A percentile compares a stretch with the other conserved stretches of the same genome.
These are phyloP conservation scores for Parauchenoglanis punctatus DNA, from an alignment of 2,797 vertebrate genomes.

Conservation along the genomic window DNA sequence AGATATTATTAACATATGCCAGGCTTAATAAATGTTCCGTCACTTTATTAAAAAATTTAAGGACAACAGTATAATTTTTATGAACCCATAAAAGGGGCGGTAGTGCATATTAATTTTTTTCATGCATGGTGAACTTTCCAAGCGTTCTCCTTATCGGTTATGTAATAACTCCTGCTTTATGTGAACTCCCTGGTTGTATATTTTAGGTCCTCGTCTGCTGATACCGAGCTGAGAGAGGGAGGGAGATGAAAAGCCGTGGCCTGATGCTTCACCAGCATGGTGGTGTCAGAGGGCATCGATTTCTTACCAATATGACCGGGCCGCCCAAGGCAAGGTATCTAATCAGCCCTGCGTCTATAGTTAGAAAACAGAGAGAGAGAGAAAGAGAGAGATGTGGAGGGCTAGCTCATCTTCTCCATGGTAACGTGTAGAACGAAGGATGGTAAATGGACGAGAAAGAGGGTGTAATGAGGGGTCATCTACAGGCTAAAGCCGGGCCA, in stretches of 20 bases:
- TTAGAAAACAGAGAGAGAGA: slow-evolving; percentile 19
- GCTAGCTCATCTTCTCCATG: slow-evolving; percentile 49
- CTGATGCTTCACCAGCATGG: slow-evolving; percentile 27
- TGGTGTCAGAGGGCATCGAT: slow-evolving; percentile 39
- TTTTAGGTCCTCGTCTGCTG: slow-evolving; percentile 50
- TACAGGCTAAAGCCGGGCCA: slow-evolving; percentile 55
- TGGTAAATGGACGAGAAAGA: slow-evolving; percentile 54
- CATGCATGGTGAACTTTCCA: slow-evolving; percentile 91
- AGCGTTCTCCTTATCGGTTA: slow-evolving; percentile 85
- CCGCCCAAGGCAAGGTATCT: slow-evolving; percentile 43
- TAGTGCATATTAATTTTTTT: slow-evolving; percentile 89
- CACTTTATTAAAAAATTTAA: slow-evolving; percentile 92
- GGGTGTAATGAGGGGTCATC: slow-evolving; percentile 57
- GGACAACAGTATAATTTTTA: slow-evolving; percentile 90
- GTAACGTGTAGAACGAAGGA: slow-evolving; percentile 50
- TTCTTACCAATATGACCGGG: slow-evolving; percentile 44
- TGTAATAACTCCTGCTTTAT: slow-evolving; percentile 89
- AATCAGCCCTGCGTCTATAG: slow-evolving; percentile 41
- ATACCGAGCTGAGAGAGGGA: not conserved
- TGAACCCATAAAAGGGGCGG: slow-evolving; percentile 92
- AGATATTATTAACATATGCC: slow-evolving; percentile 84
- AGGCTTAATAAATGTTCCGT: slow-evolving; percentile 91
- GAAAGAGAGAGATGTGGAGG: slow-evolving; percentile 16
- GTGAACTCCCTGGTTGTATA: slow-evolving; percentile 65
- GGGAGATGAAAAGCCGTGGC: slow-evolving; percentile 40